A percentile compares a stretch with the other conserved stretches of the same genome.
Evolutionary conservation across 1,140 invertebrate species (phyloP).

Genomic region (Platyscapa corneri): DNA sequence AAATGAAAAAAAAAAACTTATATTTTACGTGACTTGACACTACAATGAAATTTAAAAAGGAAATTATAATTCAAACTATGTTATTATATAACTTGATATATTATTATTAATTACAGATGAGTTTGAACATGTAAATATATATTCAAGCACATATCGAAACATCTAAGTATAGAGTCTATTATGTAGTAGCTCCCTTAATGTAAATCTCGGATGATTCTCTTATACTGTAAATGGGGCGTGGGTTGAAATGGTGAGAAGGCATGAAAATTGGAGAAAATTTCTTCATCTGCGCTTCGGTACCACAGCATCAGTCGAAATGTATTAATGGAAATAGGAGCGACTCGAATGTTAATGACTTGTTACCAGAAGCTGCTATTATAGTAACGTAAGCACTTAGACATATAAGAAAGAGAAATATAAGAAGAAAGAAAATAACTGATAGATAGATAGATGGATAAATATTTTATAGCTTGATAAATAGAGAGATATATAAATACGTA

Average conservation of each 20-base stretch:
- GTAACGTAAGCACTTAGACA: conserved; percentile 32
- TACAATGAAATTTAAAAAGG: neutral
- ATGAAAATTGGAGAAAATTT: conserved; percentile 39
- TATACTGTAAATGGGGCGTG: conserved; percentile 7
- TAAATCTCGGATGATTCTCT: neutral
- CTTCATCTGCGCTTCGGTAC: conserved; percentile 7
- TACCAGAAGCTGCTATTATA: conserved; percentile 23
- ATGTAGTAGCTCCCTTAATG: neutral
- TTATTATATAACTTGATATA: neutral
- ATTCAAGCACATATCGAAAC: neutral
- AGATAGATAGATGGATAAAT: neutral
- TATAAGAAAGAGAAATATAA: neutral
- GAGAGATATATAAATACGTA: no score
- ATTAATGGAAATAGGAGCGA: conserved; percentile 12
- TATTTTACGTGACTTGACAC: conserved; percentile 8
- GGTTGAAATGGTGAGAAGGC: neutral
- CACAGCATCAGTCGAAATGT: neutral
- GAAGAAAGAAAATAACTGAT: no score
- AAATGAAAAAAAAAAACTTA: neutral
- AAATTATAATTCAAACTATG: conserved; percentile 1
- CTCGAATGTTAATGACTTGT: conserved; percentile 48
- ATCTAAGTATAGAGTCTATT: neutral
- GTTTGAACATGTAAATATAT: neutral
- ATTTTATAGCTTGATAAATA: no score
- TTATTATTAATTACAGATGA: neutral